Evolutionary conservation across 2,797 vertebrate genomes (phyloP), one percentile per base, ranked within the genome.

Genomic region (Craterocephalus amniculus): DNA sequence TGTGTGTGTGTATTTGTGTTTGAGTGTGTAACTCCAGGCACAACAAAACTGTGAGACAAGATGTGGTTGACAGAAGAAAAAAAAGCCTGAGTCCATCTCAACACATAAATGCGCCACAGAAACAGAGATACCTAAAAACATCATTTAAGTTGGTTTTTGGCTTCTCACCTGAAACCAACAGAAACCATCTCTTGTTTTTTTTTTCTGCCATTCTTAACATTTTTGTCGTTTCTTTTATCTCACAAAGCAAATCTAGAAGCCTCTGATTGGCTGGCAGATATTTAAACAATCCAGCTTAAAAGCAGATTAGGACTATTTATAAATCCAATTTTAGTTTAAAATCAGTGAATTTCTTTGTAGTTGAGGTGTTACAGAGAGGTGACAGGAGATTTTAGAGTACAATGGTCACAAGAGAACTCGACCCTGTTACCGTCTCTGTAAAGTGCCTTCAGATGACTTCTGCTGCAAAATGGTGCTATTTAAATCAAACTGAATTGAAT

Each of bases 41-140:
- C 49, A 58, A 57, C 55, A 68, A 78, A 18, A 16, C 14, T 4
- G 0, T 1, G 14, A 56, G 35, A 62, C 7, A 11, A 55, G 58
- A 9, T 58, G 31, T 57, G 43, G 26, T 22, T 70, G 63, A 67
- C 59, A 51, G 40, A 16, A 62, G 45, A 69, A 40, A 40, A 49
- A 36, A 24, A 36, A 32, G 62, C 27, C 49, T 58, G 62, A 51
- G 20, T 48, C 45, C 2, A 20, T 45, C 38, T 40, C 29, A 31
- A 2, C 29, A 31, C 29, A 31, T 31, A 31, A 31, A 31, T 31
- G 5, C 29, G 29, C 43, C n/a, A 6, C 18, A 43, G 20, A 43
- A 20, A 20, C 16, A 43, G 16, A 43, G 16, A 2, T 0, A 45
- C 18, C 9, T 45, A 20, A 45, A 45, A 45, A 45, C 18, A 20